A percentile compares a stretch with the other conserved stretches of the same genome.
Conservation (phyloP, 2,113 vertebrate species). For the Siniperca knerii region DNA sequence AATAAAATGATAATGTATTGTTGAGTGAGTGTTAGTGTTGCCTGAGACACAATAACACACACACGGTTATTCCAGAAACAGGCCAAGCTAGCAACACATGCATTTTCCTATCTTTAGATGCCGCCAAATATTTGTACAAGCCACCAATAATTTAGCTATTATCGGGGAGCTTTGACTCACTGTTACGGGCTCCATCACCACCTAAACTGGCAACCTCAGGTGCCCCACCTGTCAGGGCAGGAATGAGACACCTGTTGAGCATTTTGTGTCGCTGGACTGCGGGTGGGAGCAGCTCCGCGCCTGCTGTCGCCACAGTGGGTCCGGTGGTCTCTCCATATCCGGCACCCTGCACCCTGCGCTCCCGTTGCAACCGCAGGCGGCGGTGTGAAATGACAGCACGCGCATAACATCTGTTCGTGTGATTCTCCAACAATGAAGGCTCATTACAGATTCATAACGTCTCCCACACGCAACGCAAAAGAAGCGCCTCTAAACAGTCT, state of each 20-base stretch:
- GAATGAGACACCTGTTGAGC: constrained; percentile 81
- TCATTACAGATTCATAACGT: constrained; percentile 89
- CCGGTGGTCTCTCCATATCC: constrained; percentile 15
- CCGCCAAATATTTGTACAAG: background rate
- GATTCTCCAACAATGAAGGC: constrained; percentile 82
- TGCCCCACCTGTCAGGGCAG: constrained; percentile 76
- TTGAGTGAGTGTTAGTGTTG: too few species aligned
- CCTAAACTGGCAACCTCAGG: constrained; percentile 51
- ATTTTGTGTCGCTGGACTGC: background rate
- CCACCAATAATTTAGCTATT: background rate
- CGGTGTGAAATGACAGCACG: constrained; percentile 80
- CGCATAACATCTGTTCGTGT: constrained; percentile 85
- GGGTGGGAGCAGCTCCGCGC: constrained; percentile 23
- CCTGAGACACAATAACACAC: background rate
- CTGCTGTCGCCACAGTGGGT: constrained; percentile 19
- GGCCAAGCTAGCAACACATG: background rate
- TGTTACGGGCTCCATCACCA: too few species aligned
- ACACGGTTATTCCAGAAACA: background rate
- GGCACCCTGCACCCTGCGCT: constrained; percentile 1
- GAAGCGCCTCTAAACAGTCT: constrained; percentile 37
- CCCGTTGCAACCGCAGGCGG: constrained; percentile 69
- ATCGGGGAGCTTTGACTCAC: background rate
- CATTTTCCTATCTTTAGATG: background rate
- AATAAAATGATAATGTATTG: background rate
- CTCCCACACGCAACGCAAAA: constrained; percentile 51